Percentiles rank a stretch among this genome's conserved stretches.
phyloP scores from a whole-genome alignment of 2,888 invertebrate genomes.

The Rhorus exstirpatorius region DNA sequence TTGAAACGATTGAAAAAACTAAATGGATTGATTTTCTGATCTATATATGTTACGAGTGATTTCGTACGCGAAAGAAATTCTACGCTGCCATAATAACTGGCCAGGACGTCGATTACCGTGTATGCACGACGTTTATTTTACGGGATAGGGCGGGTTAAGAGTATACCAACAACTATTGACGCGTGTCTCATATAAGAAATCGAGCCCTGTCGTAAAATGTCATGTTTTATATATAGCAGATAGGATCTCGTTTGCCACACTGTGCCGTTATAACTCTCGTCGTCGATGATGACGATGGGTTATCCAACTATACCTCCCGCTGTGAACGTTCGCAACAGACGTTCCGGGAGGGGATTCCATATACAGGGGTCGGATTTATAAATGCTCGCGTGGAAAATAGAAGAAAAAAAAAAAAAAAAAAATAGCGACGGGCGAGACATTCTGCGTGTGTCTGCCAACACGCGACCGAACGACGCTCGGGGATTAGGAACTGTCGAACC shows the following conservation, averaged over 20 bases:
- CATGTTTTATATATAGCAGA: slow-evolving; percentile 65
- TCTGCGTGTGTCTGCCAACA: slow-evolving; percentile 71
- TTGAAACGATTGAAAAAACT: no score
- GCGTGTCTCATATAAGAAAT: slow-evolving; percentile 75
- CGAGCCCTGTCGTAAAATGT: slow-evolving; percentile 69
- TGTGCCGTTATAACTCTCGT: slow-evolving; percentile 48
- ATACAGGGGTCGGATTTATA: slow-evolving; percentile 36
- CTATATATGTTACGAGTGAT: no score
- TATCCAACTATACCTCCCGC: slow-evolving; percentile 69
- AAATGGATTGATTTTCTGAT: no score
- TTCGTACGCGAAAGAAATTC: no score
- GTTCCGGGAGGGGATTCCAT: slow-evolving; percentile 75
- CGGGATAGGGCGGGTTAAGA: slow-evolving; percentile 52
- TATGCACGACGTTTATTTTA: slow-evolving; percentile 14
- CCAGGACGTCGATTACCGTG: background rate
- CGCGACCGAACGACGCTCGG: slow-evolving; percentile 80
- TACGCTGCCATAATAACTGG: no score
- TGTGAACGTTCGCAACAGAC: slow-evolving; percentile 82
- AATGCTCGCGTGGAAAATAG: slow-evolving; percentile 38
- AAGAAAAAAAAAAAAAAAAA: slow-evolving; percentile 4
- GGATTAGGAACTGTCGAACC: slow-evolving; percentile 83
- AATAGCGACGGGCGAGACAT: slow-evolving; percentile 27
- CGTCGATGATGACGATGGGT: slow-evolving; percentile 70
- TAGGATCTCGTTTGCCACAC: slow-evolving; percentile 62
- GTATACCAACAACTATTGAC: slow-evolving; percentile 22